These are phyloP conservation scores for Dicrostonyx torquatus DNA, from an alignment of 2,797 vertebrate genomes.

Conservation along the genomic window DNA sequence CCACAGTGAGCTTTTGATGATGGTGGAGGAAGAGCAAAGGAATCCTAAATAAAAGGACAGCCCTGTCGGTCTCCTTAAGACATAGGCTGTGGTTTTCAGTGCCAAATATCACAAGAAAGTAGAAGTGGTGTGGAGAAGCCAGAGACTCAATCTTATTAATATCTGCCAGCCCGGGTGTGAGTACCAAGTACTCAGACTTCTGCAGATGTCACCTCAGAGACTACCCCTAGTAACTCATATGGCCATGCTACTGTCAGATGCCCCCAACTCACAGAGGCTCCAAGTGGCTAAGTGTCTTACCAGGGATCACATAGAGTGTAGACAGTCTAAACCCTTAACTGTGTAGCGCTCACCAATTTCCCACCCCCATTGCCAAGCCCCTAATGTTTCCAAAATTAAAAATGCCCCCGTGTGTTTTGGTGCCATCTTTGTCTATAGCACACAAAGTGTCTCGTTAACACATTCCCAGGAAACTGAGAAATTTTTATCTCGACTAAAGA, in stretches of 20 bases:
- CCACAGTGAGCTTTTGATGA: neutral
- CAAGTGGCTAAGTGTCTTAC: neutral
- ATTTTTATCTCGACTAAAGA: neutral
- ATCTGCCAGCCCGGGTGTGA: neutral
- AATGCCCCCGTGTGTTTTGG: neutral
- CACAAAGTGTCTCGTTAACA: neutral
- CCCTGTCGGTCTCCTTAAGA: neutral
- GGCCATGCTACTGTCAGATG: neutral
- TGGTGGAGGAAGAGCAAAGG: too few relatives aligned
- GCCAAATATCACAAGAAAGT: neutral
- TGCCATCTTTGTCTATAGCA: neutral
- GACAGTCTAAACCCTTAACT: neutral
- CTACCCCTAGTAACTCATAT: neutral
- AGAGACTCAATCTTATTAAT: neutral
- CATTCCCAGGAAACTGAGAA: neutral
- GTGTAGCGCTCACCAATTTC: neutral
- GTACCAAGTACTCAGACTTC: neutral
- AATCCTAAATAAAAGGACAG: neutral
- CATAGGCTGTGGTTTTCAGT: neutral
- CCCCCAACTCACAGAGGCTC: neutral
- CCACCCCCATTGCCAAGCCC: neutral
- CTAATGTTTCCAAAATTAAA: neutral
- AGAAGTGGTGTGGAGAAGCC: neutral
- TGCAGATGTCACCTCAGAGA: neutral
- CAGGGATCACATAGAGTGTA: neutral